These are phyloP conservation scores for Choristoneura fumiferana DNA, from an alignment of 1,140 invertebrate genomes.

Conservation along the genomic window DNA sequence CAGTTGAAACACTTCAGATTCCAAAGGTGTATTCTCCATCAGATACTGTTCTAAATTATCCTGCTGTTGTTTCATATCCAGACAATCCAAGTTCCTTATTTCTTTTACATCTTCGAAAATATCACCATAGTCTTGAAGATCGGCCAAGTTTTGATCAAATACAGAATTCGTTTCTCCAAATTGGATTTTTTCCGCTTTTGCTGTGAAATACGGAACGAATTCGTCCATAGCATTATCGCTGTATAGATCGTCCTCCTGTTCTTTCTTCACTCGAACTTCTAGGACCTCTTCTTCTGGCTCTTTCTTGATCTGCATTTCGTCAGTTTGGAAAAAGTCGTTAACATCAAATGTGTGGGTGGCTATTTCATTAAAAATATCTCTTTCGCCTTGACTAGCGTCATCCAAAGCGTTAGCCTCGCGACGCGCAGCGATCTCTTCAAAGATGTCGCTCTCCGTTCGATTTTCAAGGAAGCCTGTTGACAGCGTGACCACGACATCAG, in stretches of 20 bases:
- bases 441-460: conserved; percentile 53
- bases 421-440: conserved; percentile 58
- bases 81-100: conserved; percentile 51
- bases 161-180: conserved; percentile 59
- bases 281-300: conserved; percentile 44
- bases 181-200: conserved; percentile 54
- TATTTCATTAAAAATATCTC: conserved; percentile 65
- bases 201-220: conserved; percentile 64
- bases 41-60: conserved; percentile 69
- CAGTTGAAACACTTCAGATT: conserved; percentile 62
- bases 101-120: conserved; percentile 63
- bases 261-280: conserved; percentile 48
- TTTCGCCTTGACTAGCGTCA: conserved; percentile 22
- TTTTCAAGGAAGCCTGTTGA: conserved; percentile 59
- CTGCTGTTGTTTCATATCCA: conserved; percentile 65
- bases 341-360: conserved; percentile 62
- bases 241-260: conserved; percentile 51
- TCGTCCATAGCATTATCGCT: conserved; percentile 72
- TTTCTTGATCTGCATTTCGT: conserved; percentile 64
- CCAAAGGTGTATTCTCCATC: conserved; percentile 68
- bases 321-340: conserved; percentile 53
- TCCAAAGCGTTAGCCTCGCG: background rate
- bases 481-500: conserved; percentile 59
- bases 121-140: conserved; percentile 70
- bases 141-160: conserved; percentile 69